Evolutionary conservation across 2,888 invertebrate species (phyloP).

Genomic region (Synergus umbraculus): DNA sequence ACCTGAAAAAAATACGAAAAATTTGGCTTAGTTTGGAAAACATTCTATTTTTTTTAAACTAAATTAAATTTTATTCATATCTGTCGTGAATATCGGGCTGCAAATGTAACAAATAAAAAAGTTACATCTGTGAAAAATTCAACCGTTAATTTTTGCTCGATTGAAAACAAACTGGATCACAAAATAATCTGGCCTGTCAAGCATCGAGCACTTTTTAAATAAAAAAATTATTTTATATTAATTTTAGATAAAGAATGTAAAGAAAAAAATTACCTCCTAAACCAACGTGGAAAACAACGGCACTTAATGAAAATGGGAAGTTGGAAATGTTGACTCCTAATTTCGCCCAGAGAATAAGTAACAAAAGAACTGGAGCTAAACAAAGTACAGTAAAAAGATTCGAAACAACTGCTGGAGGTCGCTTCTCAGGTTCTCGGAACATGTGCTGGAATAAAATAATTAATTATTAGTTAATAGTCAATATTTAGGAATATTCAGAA

Average conservation of each 20-base stretch:
- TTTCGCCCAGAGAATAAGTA: slow-evolving; percentile 91
- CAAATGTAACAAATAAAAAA: slow-evolving; percentile 64
- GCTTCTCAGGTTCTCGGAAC: slow-evolving; percentile 94
- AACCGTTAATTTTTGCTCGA: slow-evolving; percentile 68
- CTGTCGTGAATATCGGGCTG: slow-evolving; percentile 72
- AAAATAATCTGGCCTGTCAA: slow-evolving; percentile 61
- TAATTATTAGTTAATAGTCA: neutral
- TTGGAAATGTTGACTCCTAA: slow-evolving; percentile 92
- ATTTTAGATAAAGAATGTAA: neutral
- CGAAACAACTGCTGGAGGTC: slow-evolving; percentile 92
- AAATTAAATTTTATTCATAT: slow-evolving; percentile 36
- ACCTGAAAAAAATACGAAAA: slow-evolving; percentile 76
- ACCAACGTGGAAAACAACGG: slow-evolving; percentile 94
- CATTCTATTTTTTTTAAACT: neutral
- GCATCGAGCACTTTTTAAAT: slow-evolving; percentile 61
- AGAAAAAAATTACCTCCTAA: slow-evolving; percentile 83
- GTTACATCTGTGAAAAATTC: slow-evolving; percentile 72
- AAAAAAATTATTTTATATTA: slow-evolving; percentile 1
- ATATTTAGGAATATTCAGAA: neutral
- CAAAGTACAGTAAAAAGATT: slow-evolving; percentile 93
- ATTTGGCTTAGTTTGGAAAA: neutral
- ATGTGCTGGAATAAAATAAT: slow-evolving; percentile 81
- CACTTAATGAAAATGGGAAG: slow-evolving; percentile 87
- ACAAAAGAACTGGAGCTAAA: slow-evolving; percentile 88
- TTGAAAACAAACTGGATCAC: slow-evolving; percentile 64